These are phyloP conservation scores for Penaeus indicus DNA, from an alignment of 1,140 invertebrate genomes.

Conservation along the genomic window DNA sequence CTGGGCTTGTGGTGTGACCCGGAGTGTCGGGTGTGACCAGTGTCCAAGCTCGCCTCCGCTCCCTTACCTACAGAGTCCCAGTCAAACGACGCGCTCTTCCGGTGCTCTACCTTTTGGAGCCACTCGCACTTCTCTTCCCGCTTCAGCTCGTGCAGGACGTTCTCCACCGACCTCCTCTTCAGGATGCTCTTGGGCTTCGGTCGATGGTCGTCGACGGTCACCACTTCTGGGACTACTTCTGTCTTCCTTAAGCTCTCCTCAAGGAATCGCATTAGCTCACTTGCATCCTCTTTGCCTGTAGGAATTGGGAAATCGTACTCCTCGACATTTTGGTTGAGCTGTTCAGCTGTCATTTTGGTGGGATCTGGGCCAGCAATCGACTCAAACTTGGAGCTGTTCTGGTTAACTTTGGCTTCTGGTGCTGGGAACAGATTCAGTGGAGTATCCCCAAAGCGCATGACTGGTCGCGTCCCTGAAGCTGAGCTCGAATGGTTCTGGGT, in stretches of 20 bases:
- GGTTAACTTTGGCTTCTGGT: slow-evolving; percentile 1
- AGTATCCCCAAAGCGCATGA: slow-evolving; percentile 64
- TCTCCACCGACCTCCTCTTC: slow-evolving; percentile 64
- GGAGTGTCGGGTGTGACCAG: slow-evolving; percentile 7
- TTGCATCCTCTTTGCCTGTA: slow-evolving; percentile 63
- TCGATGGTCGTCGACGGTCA: slow-evolving; percentile 43
- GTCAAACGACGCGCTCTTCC: slow-evolving; percentile 61
- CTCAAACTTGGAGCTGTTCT: slow-evolving; percentile 65
- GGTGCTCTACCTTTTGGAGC: slow-evolving; percentile 59
- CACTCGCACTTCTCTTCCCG: slow-evolving; percentile 52
- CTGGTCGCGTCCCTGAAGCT: slow-evolving; percentile 31
- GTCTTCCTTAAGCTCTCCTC: slow-evolving; percentile 60
- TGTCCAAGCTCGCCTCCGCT: slow-evolving; percentile 47
- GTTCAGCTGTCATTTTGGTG: slow-evolving; percentile 64
- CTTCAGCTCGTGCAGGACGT: slow-evolving; percentile 55
- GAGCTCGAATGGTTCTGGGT: background rate
- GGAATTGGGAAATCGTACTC: slow-evolving; percentile 66
- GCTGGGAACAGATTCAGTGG: slow-evolving; percentile 61
- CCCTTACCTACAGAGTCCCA: slow-evolving; percentile 64
- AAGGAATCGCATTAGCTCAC: slow-evolving; percentile 62
- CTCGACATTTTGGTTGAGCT: slow-evolving; percentile 66
- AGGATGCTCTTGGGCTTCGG: slow-evolving; percentile 65
- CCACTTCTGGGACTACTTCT: slow-evolving; percentile 63
- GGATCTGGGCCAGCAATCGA: slow-evolving; percentile 65
- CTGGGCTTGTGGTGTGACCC: background rate